Percentiles rank a stretch among this genome's conserved stretches.
Conservation (phyloP, 2,113 vertebrate genomes). For the Platysteira castanea region DNA sequence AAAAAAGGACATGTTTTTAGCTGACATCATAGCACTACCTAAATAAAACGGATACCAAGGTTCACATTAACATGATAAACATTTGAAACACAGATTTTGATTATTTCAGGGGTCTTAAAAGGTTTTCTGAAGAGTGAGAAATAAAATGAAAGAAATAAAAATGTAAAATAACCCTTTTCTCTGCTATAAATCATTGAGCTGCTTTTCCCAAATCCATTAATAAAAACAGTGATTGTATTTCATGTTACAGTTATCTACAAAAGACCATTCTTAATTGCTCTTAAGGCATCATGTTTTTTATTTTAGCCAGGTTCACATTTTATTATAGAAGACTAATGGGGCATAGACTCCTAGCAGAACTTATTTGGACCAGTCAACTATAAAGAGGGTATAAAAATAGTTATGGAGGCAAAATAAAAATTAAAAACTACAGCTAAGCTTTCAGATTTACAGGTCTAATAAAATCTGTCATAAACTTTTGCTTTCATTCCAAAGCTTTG, state of each 20-base stretch:
- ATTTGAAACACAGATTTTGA: slow-evolving; percentile 21
- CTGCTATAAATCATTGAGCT: slow-evolving; percentile 53
- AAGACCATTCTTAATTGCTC: slow-evolving; percentile 72
- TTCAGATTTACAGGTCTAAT: slow-evolving; percentile 73
- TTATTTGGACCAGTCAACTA: slow-evolving; percentile 64
- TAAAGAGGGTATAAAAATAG: slow-evolving; percentile 73
- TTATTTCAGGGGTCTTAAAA: slow-evolving; percentile 34
- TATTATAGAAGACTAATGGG: slow-evolving; percentile 73
- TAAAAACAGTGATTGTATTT: slow-evolving; percentile 70
- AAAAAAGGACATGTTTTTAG: slow-evolving; percentile 31
- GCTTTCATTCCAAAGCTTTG: slow-evolving; percentile 78
- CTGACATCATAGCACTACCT: slow-evolving; percentile 56
- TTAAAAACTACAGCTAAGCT: slow-evolving; percentile 72
- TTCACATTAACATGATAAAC: slow-evolving; percentile 43
- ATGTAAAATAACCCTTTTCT: slow-evolving; percentile 51
- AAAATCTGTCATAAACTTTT: slow-evolving; percentile 80
- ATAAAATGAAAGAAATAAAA: slow-evolving; percentile 69
- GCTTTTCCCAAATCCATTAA: slow-evolving; percentile 71
- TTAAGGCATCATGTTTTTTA: slow-evolving; percentile 71
- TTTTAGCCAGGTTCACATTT: slow-evolving; percentile 71
- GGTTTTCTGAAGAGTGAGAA: slow-evolving; percentile 28
- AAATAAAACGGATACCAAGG: slow-evolving; percentile 61
- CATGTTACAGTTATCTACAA: slow-evolving; percentile 70
- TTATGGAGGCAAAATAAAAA: slow-evolving; percentile 74
- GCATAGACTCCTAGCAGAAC: slow-evolving; percentile 69